These are phyloP conservation scores for Amphiprion ocellaris DNA, from an alignment of 2,113 vertebrate species.

Conservation along the genomic window DNA sequence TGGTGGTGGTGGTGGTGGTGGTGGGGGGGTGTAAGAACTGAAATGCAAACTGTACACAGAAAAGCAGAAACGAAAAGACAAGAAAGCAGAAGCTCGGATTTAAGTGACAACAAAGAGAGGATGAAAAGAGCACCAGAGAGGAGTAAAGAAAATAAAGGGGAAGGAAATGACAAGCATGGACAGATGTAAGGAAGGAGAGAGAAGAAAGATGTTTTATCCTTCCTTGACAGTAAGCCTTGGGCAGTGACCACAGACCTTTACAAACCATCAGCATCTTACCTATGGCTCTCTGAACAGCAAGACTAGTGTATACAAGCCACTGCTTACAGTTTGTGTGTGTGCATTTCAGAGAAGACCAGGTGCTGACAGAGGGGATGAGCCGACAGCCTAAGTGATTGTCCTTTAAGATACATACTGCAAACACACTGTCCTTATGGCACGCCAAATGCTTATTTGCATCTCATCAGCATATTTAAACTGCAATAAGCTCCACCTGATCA, in stretches of 20 bases:
- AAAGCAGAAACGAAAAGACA: neutral
- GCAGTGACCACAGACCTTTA: slow-evolving; percentile 19
- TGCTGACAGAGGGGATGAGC: slow-evolving; percentile 12
- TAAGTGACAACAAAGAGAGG: neutral
- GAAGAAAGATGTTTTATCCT: slow-evolving; percentile 21
- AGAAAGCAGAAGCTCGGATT: neutral
- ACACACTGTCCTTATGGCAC: slow-evolving; percentile 32
- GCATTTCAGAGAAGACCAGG: slow-evolving; percentile 16
- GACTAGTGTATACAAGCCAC: neutral
- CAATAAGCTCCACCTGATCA: slow-evolving; percentile 32
- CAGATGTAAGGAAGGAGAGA: neutral
- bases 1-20: neutral
- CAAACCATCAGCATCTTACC: slow-evolving; percentile 39
- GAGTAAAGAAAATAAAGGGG: neutral
- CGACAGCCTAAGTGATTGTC: slow-evolving; percentile 46
- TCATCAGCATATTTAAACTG: slow-evolving; percentile 56
- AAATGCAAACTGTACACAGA: slow-evolving; percentile 26
- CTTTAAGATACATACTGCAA: slow-evolving; percentile 51
- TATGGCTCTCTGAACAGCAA: slow-evolving; percentile 19
- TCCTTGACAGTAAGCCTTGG: slow-evolving; percentile 15
- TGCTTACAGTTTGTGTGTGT: neutral
- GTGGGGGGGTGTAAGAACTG: neutral
- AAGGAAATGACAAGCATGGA: neutral
- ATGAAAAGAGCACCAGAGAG: neutral
- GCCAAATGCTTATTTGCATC: slow-evolving; percentile 61